Base-by-base conservation (phyloP, 2,797 vertebrate species). In the Aeoliscus strigatus region DNA sequence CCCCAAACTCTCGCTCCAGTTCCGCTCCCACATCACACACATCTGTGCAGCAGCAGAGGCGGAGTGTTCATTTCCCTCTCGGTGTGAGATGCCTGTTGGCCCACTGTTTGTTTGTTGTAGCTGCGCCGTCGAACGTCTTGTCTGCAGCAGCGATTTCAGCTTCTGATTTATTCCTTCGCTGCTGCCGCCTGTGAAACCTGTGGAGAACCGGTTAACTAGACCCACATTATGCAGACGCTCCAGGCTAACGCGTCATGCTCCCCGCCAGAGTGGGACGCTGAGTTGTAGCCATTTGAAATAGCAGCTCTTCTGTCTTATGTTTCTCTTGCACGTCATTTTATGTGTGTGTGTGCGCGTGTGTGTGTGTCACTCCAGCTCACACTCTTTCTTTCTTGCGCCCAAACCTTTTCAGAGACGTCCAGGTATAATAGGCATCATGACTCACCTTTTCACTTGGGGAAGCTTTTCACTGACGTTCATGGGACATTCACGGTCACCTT, bases 121-220 rank as follows among this genome's bases (percentile, higher is more conserved):
- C 39, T 26, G n/a, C 33, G 18, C 57, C 28, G 60, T 70, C 54
- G 60, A 64, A 72, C 42, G 18, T 60, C 58, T 14, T 33, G 27
- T 49, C 34, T 40, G 45, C 45, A 46, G 28, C 43, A 25, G 24
- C 17, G 14, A 14, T 27, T 41, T 15, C 48, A 40, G 14, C 16
- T 12, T 43, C 23, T 63, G 58, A 75, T 70, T 76, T 62, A 75
- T 57, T 27, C 27, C 43, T 28, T 39, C 6, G 35, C 17, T 33
- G 27, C 51, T 54, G 35, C 23, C 30, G 39, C 58, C 29, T 30
- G 13, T 72, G 74, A 75, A 72, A 50, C 40, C 51, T 39, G 43
- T 6, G 28, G 54, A 69, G 65, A 67, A 51, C 27, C 26, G 2
- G 73, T 79, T 66, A 70, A 65, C 44, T 70, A 18, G 49, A 38